These are phyloP conservation scores for Rhopalosiphum maidis DNA, from an alignment of 1,140 invertebrate genomes.

Conservation along the genomic window DNA sequence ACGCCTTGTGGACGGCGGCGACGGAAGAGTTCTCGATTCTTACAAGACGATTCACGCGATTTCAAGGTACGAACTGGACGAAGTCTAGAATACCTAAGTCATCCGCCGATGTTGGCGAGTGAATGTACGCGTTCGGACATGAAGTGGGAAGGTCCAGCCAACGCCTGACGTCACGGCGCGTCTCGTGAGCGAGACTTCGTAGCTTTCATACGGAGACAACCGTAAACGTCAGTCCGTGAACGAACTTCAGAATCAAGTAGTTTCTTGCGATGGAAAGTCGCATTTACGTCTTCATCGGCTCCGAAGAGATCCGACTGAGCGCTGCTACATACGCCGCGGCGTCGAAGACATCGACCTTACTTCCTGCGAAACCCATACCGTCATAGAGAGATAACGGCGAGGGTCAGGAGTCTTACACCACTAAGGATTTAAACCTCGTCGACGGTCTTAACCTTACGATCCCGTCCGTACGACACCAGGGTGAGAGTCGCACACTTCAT, in stretches of 20 bases:
- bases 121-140: background rate
- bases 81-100: background rate
- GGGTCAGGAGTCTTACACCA: fast-evolving
- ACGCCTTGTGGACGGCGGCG: background rate
- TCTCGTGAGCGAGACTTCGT: background rate
- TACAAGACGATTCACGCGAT: background rate
- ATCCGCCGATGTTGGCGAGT: background rate
- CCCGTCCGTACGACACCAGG: background rate
- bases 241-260: background rate
- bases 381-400: background rate
- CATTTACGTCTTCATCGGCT: background rate
- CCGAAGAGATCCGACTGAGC: background rate
- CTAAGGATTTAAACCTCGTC: background rate
- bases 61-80: background rate
- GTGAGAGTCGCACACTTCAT: background rate
- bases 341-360: background rate
- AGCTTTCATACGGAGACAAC: background rate
- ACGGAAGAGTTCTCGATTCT: background rate
- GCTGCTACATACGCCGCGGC: background rate
- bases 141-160: background rate
- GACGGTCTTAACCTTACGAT: background rate
- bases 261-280: background rate
- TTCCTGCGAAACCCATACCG: background rate
- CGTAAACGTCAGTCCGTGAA: background rate
- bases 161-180: background rate